Base-by-base conservation (phyloP, 2,888 invertebrate genomes). In the Drosophila borborema region DNA sequence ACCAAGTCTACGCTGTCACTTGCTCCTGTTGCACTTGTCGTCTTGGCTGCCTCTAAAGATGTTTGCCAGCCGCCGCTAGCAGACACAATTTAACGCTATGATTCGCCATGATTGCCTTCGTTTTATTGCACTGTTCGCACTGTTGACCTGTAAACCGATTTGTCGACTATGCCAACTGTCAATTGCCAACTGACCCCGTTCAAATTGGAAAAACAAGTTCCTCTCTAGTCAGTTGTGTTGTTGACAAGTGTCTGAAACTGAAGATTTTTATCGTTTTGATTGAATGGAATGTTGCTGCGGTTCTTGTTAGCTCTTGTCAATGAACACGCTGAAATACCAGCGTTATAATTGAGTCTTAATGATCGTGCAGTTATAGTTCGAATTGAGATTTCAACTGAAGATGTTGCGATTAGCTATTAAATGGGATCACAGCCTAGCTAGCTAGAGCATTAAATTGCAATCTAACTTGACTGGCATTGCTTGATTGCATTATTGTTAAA, bases 121-220 rank as follows among this genome's bases (percentile, higher is more conserved):
- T 63, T 76, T 72, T 72, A 72, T 69, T 75, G 60, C 55, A 59
- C 36, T 43, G 3, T n/a, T 66, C 51, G 38, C 31, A 31, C 49
- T 6, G 66, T 76, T 80, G 78, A 82, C 81, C 82, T 72, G 81
- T 81, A 70, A 78, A 72, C 77, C 72, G 82, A 81, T 81, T 81
- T 77, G 77, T 60, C 61, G 64, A 64, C 48, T 48, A 56, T 49
- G 43, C 64, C 65, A 77, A 70, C 66, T 60, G 73, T 66, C 65
- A 68, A 64, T 68, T 78, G 64, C 64, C 73, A 72, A 80, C 74
- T 81, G 80, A 81, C 80, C 80, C 77, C 66, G 69, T 78, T 80
- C 54, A 66, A 61, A 70, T 62, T 12, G 16, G 28, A 23, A 45
- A 74, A 86, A 86, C 80, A 59, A 81, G 73, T 82, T 84, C 61